Evolutionary conservation across 2,888 invertebrate genomes (phyloP), one percentile per base, ranked within the genome.

Genomic region (Drosophila sordidapex): DNA sequence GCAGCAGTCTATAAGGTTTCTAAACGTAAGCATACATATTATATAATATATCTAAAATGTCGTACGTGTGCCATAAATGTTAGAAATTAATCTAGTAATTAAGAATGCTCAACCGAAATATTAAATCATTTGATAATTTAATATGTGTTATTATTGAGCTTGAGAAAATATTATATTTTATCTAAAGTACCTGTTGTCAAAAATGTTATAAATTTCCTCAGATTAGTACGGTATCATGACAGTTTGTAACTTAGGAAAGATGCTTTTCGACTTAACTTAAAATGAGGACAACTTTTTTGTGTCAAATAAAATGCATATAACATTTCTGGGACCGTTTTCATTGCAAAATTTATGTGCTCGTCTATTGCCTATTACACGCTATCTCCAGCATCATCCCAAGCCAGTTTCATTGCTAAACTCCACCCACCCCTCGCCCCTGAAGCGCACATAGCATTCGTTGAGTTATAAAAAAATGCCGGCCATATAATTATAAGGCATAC

Each of bases 1-100:
- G 85, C 79, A 35, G 74, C 83, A 85, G 81, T 82, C 80, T 70
- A 64, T 68, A 85, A 83, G 83, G 83, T 89, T 90, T 86, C 87
- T 81, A 85, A 79, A 74, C 66, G 79, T 86, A 88, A 85, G 84
- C 86, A 79, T 74, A 52, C 83, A 79, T 72, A 57, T 51, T 49
- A 35, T 10, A 69, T 79, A 64, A 75, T 79, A 81, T 70, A 79
- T 59, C 43, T 53, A 49, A 67, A 67, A n/a, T 54, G 35, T 58
- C 58, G 46, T 72, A 15, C 63, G 36, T 79, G 43, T 69, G 38
- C 51, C 31, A 33, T 72, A 21, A 59, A 43, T 64, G 63, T 58
- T 36, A 53, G 51, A 33, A 25, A 29, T 27, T 29, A 52, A 54
- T 27, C 13, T 35, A 35, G 31, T 49, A 40, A 38, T n/a, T 53